These are phyloP conservation scores for Phaethon lepturus DNA, from an alignment of 2,113 vertebrate species.

Conservation along the genomic window DNA sequence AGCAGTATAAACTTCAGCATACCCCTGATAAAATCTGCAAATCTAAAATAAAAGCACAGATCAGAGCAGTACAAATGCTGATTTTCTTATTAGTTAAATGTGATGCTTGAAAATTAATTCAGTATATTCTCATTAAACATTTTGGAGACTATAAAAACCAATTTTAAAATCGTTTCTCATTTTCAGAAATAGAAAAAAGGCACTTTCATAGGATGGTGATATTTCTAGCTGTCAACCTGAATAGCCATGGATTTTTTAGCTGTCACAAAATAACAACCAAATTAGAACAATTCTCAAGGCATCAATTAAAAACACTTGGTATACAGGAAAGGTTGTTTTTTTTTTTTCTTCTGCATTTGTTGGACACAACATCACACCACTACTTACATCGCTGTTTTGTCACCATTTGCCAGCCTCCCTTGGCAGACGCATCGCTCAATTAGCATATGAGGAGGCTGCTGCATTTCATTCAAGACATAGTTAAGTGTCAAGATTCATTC, in stretches of 20 bases:
- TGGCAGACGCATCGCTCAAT: conserved; percentile 5
- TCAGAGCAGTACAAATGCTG: not conserved
- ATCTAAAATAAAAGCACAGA: conserved; percentile 80
- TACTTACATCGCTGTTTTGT: not conserved
- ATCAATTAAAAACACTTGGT: not conserved
- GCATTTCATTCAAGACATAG: not conserved
- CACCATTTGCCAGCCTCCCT: conserved; percentile 18
- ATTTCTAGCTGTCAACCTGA: conserved; percentile 20
- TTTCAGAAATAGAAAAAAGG: not conserved
- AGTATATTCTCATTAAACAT: not conserved
- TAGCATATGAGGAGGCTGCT: conserved; percentile 46
- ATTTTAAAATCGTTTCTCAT: not conserved
- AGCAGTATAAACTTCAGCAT: conserved; percentile 96
- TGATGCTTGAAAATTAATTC: conserved; percentile 22
- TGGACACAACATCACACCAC: conserved; percentile 20
- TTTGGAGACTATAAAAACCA: not conserved
- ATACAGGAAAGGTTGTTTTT: not conserved
- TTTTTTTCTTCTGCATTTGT: not conserved
- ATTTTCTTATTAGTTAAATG: conserved; percentile 12
- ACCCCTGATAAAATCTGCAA: conserved; percentile 96
- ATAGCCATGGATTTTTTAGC: not conserved
- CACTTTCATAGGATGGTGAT: not conserved
- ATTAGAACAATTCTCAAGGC: conserved; percentile 33
- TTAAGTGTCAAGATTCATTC: conserved; percentile 22
- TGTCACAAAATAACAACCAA: conserved; percentile 23